phyloP scores from a whole-genome alignment of 2,888 invertebrate species.

The Hypolimnas misippus region DNA sequence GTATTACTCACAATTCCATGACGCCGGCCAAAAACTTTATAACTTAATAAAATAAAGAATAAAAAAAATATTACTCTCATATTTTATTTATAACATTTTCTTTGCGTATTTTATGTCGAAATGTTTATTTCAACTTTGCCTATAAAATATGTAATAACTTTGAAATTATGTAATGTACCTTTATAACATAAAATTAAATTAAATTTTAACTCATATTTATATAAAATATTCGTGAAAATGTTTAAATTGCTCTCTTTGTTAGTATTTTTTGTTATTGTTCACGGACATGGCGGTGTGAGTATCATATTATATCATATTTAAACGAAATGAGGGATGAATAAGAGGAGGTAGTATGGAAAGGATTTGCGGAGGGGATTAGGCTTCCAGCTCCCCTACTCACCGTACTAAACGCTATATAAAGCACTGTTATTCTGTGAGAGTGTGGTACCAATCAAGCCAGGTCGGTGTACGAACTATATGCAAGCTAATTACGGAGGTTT shows the following conservation, averaged over 20 bases:
- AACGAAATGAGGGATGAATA: too few species aligned
- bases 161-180: neutral
- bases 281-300: slow-evolving; percentile 54
- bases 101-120: slow-evolving; percentile 6
- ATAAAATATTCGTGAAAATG: slow-evolving; percentile 28
- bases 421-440: too few species aligned
- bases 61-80: slow-evolving; percentile 30
- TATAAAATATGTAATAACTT: slow-evolving; percentile 15
- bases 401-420: too few species aligned
- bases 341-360: too few species aligned
- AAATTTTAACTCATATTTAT: neutral
- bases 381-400: too few species aligned
- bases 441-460: too few species aligned
- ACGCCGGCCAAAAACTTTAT: slow-evolving; percentile 13
- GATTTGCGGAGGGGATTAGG: too few species aligned
- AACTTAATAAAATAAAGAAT: slow-evolving; percentile 17
- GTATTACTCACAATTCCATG: slow-evolving; percentile 15
- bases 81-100: slow-evolving; percentile 26
- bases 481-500: too few species aligned
- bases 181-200: slow-evolving; percentile 3
- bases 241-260: slow-evolving; percentile 42
- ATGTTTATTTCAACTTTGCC: slow-evolving; percentile 8
- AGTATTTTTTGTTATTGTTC: slow-evolving; percentile 40
- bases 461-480: too few species aligned
- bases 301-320: neutral